phyloP scores from a whole-genome alignment of 2,797 vertebrate species.

The Holocentrus rufus region DNA sequence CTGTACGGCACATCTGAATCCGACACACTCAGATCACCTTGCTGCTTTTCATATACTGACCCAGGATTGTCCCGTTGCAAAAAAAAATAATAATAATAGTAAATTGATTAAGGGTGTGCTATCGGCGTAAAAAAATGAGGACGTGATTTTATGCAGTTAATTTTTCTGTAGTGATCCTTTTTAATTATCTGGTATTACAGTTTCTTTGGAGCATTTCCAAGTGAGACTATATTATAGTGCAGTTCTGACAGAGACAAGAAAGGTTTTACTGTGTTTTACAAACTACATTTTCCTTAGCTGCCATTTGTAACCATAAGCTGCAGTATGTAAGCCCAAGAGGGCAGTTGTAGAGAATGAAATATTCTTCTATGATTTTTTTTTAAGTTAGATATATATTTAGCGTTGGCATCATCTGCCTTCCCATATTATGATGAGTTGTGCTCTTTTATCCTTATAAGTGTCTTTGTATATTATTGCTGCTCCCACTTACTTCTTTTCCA shows the following conservation, averaged over 20 bases:
- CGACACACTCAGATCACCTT: neutral
- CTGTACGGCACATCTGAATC: conserved; percentile 33
- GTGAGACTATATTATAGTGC: neutral
- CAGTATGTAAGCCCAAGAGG: neutral
- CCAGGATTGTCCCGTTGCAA: neutral
- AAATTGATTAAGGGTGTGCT: neutral
- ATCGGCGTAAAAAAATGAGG: too few relatives aligned
- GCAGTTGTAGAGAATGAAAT: conserved; percentile 32
- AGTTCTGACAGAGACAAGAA: neutral
- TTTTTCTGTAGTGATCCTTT: neutral
- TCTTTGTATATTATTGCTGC: conserved; percentile 66
- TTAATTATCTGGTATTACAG: too few relatives aligned
- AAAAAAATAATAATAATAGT: neutral
- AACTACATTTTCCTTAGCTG: conserved; percentile 9
- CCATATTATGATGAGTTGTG: conserved; percentile 37
- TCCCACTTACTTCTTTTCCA: conserved; percentile 70
- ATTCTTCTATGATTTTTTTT: conserved; percentile 45
- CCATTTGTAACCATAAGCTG: neutral
- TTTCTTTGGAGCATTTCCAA: neutral
- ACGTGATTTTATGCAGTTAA: neutral
- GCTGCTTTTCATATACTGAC: neutral
- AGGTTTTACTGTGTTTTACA: neutral
- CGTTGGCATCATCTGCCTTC: conserved; percentile 47
- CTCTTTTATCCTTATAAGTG: conserved; percentile 54
- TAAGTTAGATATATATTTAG: conserved; percentile 58